These are phyloP conservation scores for Noturus placidus DNA, from an alignment of 2,113 vertebrate species.

Conservation along the genomic window DNA sequence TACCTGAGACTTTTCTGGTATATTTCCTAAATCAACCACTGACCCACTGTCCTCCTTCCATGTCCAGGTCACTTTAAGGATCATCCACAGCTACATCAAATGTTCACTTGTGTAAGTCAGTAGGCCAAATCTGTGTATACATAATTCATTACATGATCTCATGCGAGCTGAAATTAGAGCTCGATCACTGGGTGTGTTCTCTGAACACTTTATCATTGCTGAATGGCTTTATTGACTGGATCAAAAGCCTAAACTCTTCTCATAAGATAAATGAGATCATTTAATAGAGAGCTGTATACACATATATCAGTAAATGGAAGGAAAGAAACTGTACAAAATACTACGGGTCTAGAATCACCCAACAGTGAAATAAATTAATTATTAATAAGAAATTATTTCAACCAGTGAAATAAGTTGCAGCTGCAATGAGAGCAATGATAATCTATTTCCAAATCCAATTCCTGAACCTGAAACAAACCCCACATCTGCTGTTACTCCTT, in stretches of 20 bases:
- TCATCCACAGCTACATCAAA: neutral
- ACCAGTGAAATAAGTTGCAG: neutral
- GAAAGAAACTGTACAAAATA: neutral
- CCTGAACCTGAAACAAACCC: neutral
- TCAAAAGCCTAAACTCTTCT: neutral
- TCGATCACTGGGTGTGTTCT: neutral
- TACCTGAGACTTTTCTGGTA: neutral
- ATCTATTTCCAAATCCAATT: neutral
- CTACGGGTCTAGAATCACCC: neutral
- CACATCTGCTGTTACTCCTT: neutral
- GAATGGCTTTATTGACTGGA: neutral
- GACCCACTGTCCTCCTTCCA: neutral
- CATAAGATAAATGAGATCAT: neutral
- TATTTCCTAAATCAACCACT: neutral
- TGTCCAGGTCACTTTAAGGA: neutral
- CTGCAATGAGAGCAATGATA: neutral
- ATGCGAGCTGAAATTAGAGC: neutral
- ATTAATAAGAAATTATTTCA: too few relatives aligned
- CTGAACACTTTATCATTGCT: neutral
- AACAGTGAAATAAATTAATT: too few relatives aligned
- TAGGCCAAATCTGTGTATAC: neutral
- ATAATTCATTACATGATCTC: conserved; percentile 11
- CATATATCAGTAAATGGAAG: neutral
- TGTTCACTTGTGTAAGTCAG: neutral
- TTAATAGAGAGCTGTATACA: neutral